These are phyloP conservation scores for Ganaspis brasiliensis DNA, from an alignment of 2,888 invertebrate genomes.

Conservation along the genomic window DNA sequence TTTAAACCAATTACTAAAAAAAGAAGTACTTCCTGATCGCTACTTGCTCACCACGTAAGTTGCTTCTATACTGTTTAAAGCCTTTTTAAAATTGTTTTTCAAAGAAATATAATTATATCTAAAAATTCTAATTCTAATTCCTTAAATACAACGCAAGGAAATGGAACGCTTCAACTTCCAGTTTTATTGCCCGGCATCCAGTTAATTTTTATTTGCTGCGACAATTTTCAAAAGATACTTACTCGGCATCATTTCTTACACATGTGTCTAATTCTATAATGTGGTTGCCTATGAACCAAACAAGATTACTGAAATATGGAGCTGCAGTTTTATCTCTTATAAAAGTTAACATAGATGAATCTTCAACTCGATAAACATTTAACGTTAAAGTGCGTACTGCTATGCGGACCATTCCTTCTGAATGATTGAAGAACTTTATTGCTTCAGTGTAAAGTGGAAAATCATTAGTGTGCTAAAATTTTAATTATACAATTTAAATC, in stretches of 20 bases:
- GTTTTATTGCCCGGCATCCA: too few relatives aligned
- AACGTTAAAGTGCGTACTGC: slow-evolving; percentile 98
- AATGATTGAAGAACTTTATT: slow-evolving; percentile 99
- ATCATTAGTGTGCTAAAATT: slow-evolving; percentile 95
- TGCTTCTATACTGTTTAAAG: too few relatives aligned
- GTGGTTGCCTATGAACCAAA: slow-evolving; percentile 99
- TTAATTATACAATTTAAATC: too few relatives aligned
- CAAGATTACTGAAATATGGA: slow-evolving; percentile 98
- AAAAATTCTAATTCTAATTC: too few relatives aligned
- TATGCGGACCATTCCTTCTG: slow-evolving; percentile 99
- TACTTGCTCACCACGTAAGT: too few relatives aligned
- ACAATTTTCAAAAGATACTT: slow-evolving; percentile 80
- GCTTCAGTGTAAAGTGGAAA: slow-evolving; percentile 99
- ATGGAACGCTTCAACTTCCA: too few relatives aligned
- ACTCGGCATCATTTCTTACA: slow-evolving; percentile 97
- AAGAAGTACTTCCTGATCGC: too few relatives aligned
- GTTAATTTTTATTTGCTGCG: too few relatives aligned
- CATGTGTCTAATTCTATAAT: slow-evolving; percentile 97
- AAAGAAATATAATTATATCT: too few relatives aligned
- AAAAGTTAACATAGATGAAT: slow-evolving; percentile 96
- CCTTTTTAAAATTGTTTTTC: too few relatives aligned
- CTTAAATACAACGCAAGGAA: too few relatives aligned
- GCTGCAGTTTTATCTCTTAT: slow-evolving; percentile 98
- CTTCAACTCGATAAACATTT: slow-evolving; percentile 97
- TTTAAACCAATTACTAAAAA: too few relatives aligned